Base-by-base conservation (phyloP, 2,888 invertebrate genomes). In the Ischnura elegans region DNA sequence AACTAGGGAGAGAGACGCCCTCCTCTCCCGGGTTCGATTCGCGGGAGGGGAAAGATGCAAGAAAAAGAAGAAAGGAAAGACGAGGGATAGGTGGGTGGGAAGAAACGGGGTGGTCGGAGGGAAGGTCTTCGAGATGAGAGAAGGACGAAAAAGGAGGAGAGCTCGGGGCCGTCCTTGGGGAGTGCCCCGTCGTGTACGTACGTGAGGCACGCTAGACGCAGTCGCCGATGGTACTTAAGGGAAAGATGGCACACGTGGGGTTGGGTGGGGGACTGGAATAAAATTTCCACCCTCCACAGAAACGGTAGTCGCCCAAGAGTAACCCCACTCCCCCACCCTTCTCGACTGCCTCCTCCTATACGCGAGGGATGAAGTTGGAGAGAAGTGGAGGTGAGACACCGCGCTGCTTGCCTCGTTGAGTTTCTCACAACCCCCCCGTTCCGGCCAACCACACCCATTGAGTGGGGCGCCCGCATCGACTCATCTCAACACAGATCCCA, bases 221-320 rank as follows among this genome's bases (percentile, higher is more conserved):
- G 90, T n/a, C 55, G 61, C 90, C 90, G 90, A 61, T 61, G 61
- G 90, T 90, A 90, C 90, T 90, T 61, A 42, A 61, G 90, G n/a
- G 87, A 47, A 87, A 36, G 76, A 76, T 8, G 66, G 36, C 76
- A 36, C 43, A 43, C n/a, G 61, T 21, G 90, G n/a, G 13, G 51
- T 13, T 19, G 51, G 51, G 51, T 19, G 51, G 51, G 0, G 47
- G 47, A 47, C 8, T 21, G 42, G 66, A 21, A 87, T 51, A 90
- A 90, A 90, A 43, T n/a, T 29, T 43, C 42, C 43, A 55, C 25
- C 55, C 25, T 51, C 51, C 87, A 5, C 29, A 25, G 29, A 36
- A 21, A 76, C 29, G 5, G 61, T 61, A 25, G 25, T 16, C 76
- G 8, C 76, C 25, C 66, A 66, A 66, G 21, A 8, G n/a, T n/a